Base-by-base conservation (phyloP, 2,888 invertebrate genomes). In the Arenicola marina region DNA sequence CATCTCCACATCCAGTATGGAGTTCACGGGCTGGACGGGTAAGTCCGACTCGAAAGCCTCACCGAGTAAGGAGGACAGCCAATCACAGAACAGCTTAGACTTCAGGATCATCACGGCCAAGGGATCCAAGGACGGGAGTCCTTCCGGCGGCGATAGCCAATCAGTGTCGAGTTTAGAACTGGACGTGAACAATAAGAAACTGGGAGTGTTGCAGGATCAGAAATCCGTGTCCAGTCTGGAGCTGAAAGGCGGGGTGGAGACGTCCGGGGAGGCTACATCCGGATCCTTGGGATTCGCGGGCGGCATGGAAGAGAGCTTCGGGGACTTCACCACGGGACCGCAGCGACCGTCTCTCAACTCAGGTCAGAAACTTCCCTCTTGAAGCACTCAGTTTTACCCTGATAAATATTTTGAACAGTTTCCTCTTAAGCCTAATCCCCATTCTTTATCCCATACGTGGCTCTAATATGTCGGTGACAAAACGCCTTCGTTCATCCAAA, bases 141-240 rank as follows among this genome's bases (percentile, higher is more conserved):
- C 56, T 45, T 62, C 43, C 1, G 61, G 66, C 11, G 73, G 66
- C 26, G 81, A 81, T 65, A 72, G 75, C n/a, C 78, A 78, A 58
- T 80, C 80, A 7, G 72, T 80, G 4, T 74, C 78, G 18, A 81
- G 81, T 69, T 70, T 80, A 4, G 81, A 81, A 38, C 70, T 80
- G 18, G 54, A 4, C 11, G 48, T 32, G 34, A 51, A 24, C 28
- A 4, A n/a, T 1, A 32, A 44, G 53, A 44, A 59, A 51, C 31
- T 33, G 43, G 43, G 4, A 33, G 72, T 68, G 33, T 67, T 68
- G 4, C 76, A 76, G 53, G 79, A 78, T 18, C 77, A 77, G 62
- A 54, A 51, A 28, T 80, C 80, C 1, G 58, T 80, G 56, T 78
- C 79, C 55, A 80, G 80, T 66, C 71, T 81, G 51, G 81, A 81